Evolutionary conservation across 2,888 invertebrate genomes (phyloP).

Genomic region (Stegana nigrithorax): DNA sequence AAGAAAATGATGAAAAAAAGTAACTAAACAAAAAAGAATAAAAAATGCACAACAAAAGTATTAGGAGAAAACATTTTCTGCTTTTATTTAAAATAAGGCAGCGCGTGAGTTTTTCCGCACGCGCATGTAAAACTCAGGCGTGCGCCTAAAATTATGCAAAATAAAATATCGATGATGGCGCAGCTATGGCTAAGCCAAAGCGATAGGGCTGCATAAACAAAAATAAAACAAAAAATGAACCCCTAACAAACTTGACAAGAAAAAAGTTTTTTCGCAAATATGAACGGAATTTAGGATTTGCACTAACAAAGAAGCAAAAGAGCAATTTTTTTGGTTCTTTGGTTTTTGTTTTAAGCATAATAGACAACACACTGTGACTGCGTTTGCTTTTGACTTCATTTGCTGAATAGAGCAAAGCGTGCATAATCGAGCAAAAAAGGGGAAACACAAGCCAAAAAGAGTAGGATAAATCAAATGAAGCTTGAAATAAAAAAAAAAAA

Average conservation of each 20-base stretch:
- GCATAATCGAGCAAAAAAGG: not conserved
- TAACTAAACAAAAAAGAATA: not conserved
- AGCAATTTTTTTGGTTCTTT: not conserved
- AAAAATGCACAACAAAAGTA: too few species aligned
- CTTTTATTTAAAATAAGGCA: too few species aligned
- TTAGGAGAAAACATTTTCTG: too few species aligned
- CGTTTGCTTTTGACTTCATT: too few species aligned
- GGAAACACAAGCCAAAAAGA: not conserved
- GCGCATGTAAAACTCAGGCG: too few species aligned
- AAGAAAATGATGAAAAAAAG: not conserved
- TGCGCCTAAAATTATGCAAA: slow-evolving; percentile 10
- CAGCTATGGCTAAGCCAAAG: not conserved
- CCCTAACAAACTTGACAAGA: too few species aligned
- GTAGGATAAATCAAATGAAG: not conserved
- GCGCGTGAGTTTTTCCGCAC: too few species aligned
- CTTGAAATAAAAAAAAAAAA: not conserved
- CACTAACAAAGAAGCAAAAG: slow-evolving; percentile 1
- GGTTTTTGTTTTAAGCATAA: slow-evolving; percentile 11
- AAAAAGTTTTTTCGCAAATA: too few species aligned
- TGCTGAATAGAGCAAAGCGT: too few species aligned
- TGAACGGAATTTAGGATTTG: too few species aligned
- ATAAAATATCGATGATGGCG: slow-evolving; percentile 16
- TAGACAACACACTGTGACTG: slow-evolving; percentile 2
- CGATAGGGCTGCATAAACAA: not conserved
- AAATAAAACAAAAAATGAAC: not conserved